phyloP scores from a whole-genome alignment of 2,113 vertebrate species.

The Chaetorhynchus papuensis region DNA sequence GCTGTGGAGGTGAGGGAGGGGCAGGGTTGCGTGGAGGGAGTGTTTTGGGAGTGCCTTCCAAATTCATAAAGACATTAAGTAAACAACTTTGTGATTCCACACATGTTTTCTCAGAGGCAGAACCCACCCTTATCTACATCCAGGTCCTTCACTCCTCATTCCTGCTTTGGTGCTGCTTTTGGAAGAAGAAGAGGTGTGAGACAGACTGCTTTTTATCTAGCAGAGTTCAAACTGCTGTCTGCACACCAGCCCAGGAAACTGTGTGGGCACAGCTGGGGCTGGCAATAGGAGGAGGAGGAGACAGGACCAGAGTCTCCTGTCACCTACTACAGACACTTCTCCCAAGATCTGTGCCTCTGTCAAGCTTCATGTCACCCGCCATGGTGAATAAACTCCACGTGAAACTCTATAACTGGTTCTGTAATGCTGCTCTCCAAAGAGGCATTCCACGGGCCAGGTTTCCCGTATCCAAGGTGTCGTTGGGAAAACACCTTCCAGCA shows the following conservation, averaged over 20 bases:
- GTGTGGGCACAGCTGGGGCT: background rate
- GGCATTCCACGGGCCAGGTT: background rate
- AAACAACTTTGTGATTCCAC: background rate
- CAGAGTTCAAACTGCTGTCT: background rate
- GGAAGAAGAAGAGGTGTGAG: background rate
- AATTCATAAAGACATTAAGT: background rate
- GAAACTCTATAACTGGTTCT: background rate
- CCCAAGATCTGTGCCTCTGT: background rate
- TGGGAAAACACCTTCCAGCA: background rate
- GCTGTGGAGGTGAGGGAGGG: background rate
- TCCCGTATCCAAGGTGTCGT: background rate
- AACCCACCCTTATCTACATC: background rate
- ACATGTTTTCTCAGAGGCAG: background rate
- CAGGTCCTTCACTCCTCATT: background rate
- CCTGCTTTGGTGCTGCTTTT: background rate
- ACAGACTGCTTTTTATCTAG: background rate
- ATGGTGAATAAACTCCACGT: background rate
- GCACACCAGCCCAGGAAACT: background rate
- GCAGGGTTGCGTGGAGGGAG: accelerated
- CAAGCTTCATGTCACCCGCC: background rate
- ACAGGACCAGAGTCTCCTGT: background rate
- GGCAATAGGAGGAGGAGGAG: background rate
- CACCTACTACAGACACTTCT: background rate
- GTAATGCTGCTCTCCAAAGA: background rate
- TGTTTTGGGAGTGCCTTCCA: background rate